phyloP scores from a whole-genome alignment of 2,797 vertebrate species.

The Periophthalmus magnuspinnatus region DNA sequence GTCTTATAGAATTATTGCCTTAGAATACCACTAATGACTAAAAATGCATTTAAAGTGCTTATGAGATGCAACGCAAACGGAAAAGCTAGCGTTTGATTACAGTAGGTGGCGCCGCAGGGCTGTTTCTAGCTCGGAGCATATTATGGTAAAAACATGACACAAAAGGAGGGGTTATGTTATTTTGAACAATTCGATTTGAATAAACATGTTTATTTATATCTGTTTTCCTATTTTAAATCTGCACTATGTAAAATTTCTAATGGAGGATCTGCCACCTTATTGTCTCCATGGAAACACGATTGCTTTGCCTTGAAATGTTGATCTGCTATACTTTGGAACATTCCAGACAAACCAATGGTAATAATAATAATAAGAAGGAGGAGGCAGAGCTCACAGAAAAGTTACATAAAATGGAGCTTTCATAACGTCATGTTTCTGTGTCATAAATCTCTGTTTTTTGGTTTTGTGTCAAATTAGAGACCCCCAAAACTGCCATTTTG shows the following conservation, averaged over 20 bases:
- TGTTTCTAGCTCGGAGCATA: neutral
- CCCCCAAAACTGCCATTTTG: neutral
- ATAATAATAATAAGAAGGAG: no score
- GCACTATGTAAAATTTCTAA: no score
- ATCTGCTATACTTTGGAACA: no score
- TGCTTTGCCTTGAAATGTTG: neutral
- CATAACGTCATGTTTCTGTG: no score
- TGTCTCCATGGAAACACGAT: neutral
- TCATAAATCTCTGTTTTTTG: no score
- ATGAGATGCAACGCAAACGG: neutral
- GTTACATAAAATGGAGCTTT: no score
- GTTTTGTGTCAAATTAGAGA: neutral
- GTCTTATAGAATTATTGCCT: neutral
- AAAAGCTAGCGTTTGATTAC: neutral
- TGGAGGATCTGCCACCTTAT: no score
- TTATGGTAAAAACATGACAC: neutral
- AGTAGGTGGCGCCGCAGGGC: neutral
- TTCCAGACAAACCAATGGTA: no score
- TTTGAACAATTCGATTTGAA: neutral
- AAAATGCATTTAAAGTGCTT: neutral
- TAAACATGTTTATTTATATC: no score
- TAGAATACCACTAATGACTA: neutral
- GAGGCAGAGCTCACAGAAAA: no score
- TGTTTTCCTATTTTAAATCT: no score
- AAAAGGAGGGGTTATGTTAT: neutral